phyloP scores from a whole-genome alignment of 2,888 invertebrate genomes.

The Dynastes hyllus region DNA sequence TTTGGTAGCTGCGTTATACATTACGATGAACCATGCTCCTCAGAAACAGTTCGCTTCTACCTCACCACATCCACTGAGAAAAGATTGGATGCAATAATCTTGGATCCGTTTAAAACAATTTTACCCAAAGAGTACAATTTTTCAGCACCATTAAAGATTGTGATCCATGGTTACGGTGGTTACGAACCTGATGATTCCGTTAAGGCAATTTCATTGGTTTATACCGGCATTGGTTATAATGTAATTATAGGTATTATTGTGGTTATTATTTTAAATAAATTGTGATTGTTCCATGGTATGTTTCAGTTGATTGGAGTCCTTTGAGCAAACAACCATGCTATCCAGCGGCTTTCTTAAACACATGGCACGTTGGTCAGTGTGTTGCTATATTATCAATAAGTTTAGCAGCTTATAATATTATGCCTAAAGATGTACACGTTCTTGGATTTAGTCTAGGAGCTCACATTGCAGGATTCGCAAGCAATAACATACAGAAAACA shows the following conservation, averaged over 20 bases:
- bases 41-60: constrained; percentile 66
- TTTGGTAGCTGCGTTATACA: constrained; percentile 64
- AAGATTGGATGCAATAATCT: constrained; percentile 55
- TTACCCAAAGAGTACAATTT: constrained; percentile 62
- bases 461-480: constrained; percentile 72
- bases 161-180: constrained; percentile 71
- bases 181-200: constrained; percentile 66
- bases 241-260: constrained; percentile 63
- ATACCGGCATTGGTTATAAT: constrained; percentile 64
- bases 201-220: constrained; percentile 64
- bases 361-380: constrained; percentile 76
- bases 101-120: constrained; percentile 64
- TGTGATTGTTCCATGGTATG: neutral
- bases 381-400: constrained; percentile 71
- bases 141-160: constrained; percentile 63
- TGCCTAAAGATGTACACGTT: constrained; percentile 71
- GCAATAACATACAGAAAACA: constrained; percentile 63
- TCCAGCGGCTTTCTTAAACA: constrained; percentile 74
- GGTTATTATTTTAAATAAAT: neutral
- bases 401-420: constrained; percentile 66
- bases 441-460: constrained; percentile 77
- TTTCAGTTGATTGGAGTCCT: constrained; percentile 74
- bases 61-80: constrained; percentile 60
- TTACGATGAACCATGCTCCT: constrained; percentile 67
- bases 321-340: constrained; percentile 74